These are phyloP conservation scores for Petrocephalus schoutedeni DNA, from an alignment of 2,797 vertebrate species.

Conservation along the genomic window DNA sequence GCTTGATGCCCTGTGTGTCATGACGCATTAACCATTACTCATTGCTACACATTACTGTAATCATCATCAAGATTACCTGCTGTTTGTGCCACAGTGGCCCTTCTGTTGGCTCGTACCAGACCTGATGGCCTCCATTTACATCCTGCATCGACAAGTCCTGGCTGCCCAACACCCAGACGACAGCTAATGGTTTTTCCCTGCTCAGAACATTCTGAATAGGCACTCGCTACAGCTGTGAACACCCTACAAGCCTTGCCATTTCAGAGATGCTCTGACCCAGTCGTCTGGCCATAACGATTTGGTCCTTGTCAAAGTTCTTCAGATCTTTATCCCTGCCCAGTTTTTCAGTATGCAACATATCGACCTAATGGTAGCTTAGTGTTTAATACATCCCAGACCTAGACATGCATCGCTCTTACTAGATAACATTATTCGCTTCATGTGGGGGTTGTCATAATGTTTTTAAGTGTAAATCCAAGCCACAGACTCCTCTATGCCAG, in stretches of 20 bases:
- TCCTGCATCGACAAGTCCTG: neutral
- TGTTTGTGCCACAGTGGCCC: neutral
- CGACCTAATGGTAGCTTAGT: neutral
- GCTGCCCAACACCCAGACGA: neutral
- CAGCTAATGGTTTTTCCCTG: neutral
- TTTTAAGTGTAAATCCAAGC: constrained; percentile 26
- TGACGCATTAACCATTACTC: neutral
- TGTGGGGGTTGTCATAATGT: neutral
- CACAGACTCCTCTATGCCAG: constrained; percentile 33
- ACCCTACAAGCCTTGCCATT: neutral
- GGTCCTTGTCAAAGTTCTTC: neutral
- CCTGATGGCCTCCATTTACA: neutral
- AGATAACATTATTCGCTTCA: neutral
- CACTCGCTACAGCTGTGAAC: neutral
- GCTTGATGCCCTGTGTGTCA: neutral
- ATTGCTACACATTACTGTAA: neutral
- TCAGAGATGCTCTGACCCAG: neutral
- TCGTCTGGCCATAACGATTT: neutral
- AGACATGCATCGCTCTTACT: neutral
- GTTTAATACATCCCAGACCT: neutral
- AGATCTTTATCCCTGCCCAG: neutral
- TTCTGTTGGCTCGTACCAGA: neutral
- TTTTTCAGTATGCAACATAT: neutral
- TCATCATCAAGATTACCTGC: neutral
- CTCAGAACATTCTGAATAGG: neutral